Conservation (phyloP, 2,888 invertebrate species). For the Dorcus hopei region DNA sequence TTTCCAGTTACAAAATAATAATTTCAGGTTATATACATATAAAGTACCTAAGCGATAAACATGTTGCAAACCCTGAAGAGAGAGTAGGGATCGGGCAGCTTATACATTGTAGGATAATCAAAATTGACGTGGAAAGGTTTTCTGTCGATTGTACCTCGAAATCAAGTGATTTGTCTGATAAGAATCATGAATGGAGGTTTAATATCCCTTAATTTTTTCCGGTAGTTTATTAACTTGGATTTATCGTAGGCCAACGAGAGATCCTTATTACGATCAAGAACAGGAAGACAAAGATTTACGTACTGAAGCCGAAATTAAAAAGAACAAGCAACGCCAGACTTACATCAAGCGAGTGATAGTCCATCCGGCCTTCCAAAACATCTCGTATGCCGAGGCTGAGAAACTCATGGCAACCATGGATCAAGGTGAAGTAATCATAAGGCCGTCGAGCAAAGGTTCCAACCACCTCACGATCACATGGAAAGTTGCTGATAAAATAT, state of each 20-base stretch:
- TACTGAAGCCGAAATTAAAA: slow-evolving; percentile 77
- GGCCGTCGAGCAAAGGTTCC: slow-evolving; percentile 94
- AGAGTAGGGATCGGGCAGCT: slow-evolving; percentile 81
- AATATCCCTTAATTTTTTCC: too few species aligned
- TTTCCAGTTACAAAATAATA: too few species aligned
- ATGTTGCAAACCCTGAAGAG: slow-evolving; percentile 89
- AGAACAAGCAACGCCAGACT: slow-evolving; percentile 76
- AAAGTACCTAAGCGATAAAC: slow-evolving; percentile 89
- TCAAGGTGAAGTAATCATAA: slow-evolving; percentile 93
- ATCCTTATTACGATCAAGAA: slow-evolving; percentile 88
- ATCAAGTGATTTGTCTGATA: slow-evolving; percentile 87
- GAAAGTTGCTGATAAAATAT: slow-evolving; percentile 94
- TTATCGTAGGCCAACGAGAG: slow-evolving; percentile 69
- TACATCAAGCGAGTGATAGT: slow-evolving; percentile 96
- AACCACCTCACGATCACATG: slow-evolving; percentile 97
- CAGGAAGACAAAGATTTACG: slow-evolving; percentile 76
- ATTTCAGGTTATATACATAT: slow-evolving; percentile 82
- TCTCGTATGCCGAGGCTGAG: slow-evolving; percentile 89
- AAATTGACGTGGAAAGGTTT: slow-evolving; percentile 93
- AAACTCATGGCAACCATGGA: slow-evolving; percentile 88
- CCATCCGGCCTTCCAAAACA: slow-evolving; percentile 96
- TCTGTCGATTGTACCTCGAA: slow-evolving; percentile 91
- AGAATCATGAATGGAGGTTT: slow-evolving; percentile 89
- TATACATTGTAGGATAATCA: slow-evolving; percentile 86
- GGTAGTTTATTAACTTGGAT: neutral